Base-by-base conservation (phyloP, 2,888 invertebrate species). In the Parnassius smintheus region DNA sequence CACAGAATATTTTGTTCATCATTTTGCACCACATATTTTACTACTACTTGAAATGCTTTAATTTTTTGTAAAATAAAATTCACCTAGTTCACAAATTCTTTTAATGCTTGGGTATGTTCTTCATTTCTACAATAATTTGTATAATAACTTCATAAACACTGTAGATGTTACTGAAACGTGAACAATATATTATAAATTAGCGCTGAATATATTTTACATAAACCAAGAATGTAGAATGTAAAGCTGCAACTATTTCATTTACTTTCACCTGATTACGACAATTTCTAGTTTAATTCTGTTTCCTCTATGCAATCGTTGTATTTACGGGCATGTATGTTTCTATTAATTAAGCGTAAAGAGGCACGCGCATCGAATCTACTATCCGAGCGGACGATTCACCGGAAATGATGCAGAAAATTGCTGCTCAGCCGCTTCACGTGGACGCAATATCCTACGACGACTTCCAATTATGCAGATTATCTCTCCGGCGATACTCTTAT, bases 351-450 rank as follows among this genome's bases (percentile, higher is more conserved):
- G 71, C 81, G 77, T 81, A 75, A 73, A 73, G 74, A 81, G 81
- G 75, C 75, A 75, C 70, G 75, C 77, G 79, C 72, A 74, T 77
- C 77, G 77, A 76, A 80, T 81, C 73, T 68, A 70, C 78, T 75
- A 80, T 80, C 78, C 75, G 78, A 79, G 79, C 79, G 84, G 82
- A 80, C 87, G 85, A 82, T 83, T 84, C 78, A 65, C 72, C 83
- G 91, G 91, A 91, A 91, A 91, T 91, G 91, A 89, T 86, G 88
- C 86, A 84, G 91, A 91, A 91, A 91, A 91, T 91, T 91, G 91
- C 86, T 91, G 91, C 86, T 77, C 82, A 72, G 77, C 82, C 81
- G 81, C 81, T 85, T 85, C 86, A 86, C 85, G 80, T 88, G 89
- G 87, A 89, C 87, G 87, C 84, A 88, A 91, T 90, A 89, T 90